phyloP scores from a whole-genome alignment of 1,140 invertebrate genomes.

The Brachionus sp. region DNA sequence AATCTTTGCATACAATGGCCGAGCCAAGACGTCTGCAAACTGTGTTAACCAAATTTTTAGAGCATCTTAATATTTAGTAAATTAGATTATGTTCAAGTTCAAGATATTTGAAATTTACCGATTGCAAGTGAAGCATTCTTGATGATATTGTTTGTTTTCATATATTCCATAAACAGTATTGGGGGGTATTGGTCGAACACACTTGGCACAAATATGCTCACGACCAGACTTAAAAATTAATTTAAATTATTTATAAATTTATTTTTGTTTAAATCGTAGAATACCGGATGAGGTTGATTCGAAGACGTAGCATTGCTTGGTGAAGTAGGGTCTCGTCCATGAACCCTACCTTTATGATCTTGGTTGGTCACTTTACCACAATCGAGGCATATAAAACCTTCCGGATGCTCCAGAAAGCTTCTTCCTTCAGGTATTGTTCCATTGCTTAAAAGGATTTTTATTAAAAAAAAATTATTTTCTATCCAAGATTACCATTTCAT shows the following conservation, averaged over 20 bases:
- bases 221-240: constrained; percentile 9
- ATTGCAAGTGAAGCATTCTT: constrained; percentile 45
- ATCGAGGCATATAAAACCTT: constrained; percentile 39
- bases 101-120: constrained; percentile 18
- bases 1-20: constrained; percentile 43
- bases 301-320: constrained; percentile 15
- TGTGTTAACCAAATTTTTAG: constrained; percentile 45
- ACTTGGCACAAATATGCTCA: constrained; percentile 44
- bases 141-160: constrained; percentile 43
- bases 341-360: not conserved
- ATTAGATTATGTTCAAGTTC: not conserved
- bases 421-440: constrained; percentile 31
- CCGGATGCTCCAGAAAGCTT: constrained; percentile 28
- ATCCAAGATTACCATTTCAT: constrained; percentile 24
- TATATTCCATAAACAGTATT: constrained; percentile 45
- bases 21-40: constrained; percentile 45
- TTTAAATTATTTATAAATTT: not conserved
- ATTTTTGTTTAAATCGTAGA: not conserved
- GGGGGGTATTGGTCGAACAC: constrained; percentile 34
- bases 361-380: constrained; percentile 44
- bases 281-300: constrained; percentile 21
- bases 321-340: not conserved
- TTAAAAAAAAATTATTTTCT: not conserved
- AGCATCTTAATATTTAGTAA: constrained; percentile 7
- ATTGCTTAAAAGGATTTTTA: not conserved